Percentiles rank a stretch among this genome's conserved stretches.
phyloP scores from a whole-genome alignment of 2,797 vertebrate species.

The Brachymystax lenok region DNA sequence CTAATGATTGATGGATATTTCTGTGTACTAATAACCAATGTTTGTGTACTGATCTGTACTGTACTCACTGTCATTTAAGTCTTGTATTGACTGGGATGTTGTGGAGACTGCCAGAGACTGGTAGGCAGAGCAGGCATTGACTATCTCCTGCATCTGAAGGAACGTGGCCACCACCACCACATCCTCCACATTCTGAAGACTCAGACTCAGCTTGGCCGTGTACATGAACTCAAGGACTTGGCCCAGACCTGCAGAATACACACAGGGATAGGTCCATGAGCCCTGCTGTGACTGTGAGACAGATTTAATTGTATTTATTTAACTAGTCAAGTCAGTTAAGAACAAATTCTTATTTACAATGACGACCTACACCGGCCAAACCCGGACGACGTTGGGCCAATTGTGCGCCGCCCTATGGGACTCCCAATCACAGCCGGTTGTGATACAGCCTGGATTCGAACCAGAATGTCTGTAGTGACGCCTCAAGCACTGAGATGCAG shows the following conservation, averaged over 20 bases:
- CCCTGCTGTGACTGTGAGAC: background rate
- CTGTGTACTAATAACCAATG: constrained; percentile 11
- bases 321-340: too few species aligned
- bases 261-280: background rate
- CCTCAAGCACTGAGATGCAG: too few species aligned
- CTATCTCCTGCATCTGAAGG: constrained; percentile 94
- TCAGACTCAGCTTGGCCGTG: constrained; percentile 90
- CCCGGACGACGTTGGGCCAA: too few species aligned
- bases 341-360: too few species aligned
- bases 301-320: too few species aligned
- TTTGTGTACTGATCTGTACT: background rate
- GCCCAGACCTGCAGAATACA: constrained; percentile 81
- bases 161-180: constrained; percentile 92
- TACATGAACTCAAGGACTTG: constrained; percentile 98
- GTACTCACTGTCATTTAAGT: constrained; percentile 70
- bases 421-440: too few species aligned
- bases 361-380: too few species aligned
- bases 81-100: constrained; percentile 47
- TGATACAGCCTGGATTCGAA: background rate
- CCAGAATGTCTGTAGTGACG: too few species aligned
- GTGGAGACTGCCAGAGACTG: constrained; percentile 77
- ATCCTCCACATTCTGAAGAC: constrained; percentile 88
- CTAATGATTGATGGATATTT: background rate
- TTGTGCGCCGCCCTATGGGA: too few species aligned
- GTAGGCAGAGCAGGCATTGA: constrained; percentile 89